Evolutionary conservation across 2,113 vertebrate species (phyloP).

Genomic region (Salvelinus sp.): DNA sequence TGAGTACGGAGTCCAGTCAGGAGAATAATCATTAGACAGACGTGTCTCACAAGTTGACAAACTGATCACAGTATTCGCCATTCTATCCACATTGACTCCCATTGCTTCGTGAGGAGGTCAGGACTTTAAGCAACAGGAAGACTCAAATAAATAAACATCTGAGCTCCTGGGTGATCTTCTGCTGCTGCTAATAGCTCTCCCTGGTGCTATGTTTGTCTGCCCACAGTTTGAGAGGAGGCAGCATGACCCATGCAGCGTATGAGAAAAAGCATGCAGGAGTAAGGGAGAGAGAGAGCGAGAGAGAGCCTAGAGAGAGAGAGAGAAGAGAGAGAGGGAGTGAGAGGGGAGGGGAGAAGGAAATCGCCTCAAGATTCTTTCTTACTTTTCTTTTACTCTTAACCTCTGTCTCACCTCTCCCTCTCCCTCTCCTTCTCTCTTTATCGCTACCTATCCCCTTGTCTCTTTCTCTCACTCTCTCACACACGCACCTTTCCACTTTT

Average conservation of each 20-base stretch:
- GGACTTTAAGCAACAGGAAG: not conserved
- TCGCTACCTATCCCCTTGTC: too few species aligned
- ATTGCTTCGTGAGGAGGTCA: slow-evolving; percentile 43
- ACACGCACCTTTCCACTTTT: not conserved
- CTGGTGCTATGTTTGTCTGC: slow-evolving; percentile 48
- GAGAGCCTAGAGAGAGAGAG: too few species aligned
- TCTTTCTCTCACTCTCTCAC: not conserved
- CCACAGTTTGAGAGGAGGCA: slow-evolving; percentile 14
- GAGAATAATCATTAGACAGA: slow-evolving; percentile 24
- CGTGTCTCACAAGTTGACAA: slow-evolving; percentile 22
- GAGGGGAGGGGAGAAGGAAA: not conserved
- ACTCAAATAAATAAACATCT: too few species aligned
- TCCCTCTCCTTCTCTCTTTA: not conserved
- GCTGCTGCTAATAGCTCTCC: slow-evolving; percentile 14
- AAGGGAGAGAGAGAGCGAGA: too few species aligned
- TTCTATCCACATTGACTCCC: slow-evolving; percentile 36
- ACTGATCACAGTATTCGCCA: slow-evolving; percentile 46
- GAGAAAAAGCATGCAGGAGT: not conserved
- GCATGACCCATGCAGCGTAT: slow-evolving; percentile 42
- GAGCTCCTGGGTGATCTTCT: slow-evolving; percentile 23
- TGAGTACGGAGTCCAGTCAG: slow-evolving; percentile 34
- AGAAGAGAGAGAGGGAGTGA: too few species aligned
- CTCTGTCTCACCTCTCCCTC: not conserved
- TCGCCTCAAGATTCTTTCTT: not conserved
- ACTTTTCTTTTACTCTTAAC: slow-evolving; percentile 3